phyloP scores from a whole-genome alignment of 2,113 vertebrate genomes.

The Anolis carolinensis region DNA sequence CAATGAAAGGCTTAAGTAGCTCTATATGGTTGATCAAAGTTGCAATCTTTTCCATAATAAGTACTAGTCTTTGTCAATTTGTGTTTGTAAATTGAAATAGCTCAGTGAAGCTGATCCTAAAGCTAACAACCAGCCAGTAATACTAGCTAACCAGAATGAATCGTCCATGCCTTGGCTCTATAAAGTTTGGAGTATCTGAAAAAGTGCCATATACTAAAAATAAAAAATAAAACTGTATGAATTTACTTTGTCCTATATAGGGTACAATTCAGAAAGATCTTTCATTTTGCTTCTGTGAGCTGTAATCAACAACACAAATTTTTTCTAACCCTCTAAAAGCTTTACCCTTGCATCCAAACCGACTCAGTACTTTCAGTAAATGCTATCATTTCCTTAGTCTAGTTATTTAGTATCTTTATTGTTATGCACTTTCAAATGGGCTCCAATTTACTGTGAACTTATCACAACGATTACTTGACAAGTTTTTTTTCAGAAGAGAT shows the following conservation, averaged over 20 bases:
- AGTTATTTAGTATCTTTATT: neutral
- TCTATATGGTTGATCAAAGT: neutral
- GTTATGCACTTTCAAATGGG: too few relatives aligned
- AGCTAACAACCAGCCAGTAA: neutral
- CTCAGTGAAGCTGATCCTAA: neutral
- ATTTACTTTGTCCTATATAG: slow-evolving; percentile 11
- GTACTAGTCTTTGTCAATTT: neutral
- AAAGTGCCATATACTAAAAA: neutral
- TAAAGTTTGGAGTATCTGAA: slow-evolving; percentile 6
- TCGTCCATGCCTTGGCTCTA: neutral
- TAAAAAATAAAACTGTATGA: neutral
- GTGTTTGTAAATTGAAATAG: slow-evolving; percentile 3
- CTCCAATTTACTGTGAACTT: too few relatives aligned
- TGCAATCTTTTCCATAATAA: neutral
- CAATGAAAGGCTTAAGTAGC: slow-evolving; percentile 8
- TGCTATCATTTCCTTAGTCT: neutral
- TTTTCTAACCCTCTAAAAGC: neutral
- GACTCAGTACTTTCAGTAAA: neutral
- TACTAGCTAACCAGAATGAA: slow-evolving; percentile 11
- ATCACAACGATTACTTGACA: too few relatives aligned
- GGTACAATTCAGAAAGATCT: neutral
- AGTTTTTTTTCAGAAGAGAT: too few relatives aligned
- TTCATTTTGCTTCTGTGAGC: slow-evolving; percentile 13
- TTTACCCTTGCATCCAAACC: neutral
- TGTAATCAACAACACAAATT: neutral